Evolutionary conservation across 2,797 vertebrate genomes (phyloP), one percentile per base, ranked within the genome.

Genomic region (Petrocephalus sullivani): DNA sequence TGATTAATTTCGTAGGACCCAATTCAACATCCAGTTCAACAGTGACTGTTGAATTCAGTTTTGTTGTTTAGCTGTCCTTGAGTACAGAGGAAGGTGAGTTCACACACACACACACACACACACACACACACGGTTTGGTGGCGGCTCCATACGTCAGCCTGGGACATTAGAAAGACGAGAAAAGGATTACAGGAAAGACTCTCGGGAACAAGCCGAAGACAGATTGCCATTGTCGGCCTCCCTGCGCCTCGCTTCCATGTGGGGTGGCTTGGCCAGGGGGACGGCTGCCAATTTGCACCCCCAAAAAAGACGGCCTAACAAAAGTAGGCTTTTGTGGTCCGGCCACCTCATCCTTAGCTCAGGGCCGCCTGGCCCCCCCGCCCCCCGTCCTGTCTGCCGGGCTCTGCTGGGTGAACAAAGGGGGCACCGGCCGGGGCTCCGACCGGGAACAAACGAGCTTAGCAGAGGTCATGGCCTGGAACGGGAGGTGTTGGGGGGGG

Each of bases 391-490:
- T 92, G 90, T 92, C 92, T 87, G 85, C 78, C 71, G 83, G 88
- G 91, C 89, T 90, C 89, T 93, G 94, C 94, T 94, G 89, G 92
- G 92, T 94, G 93, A 92, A 93, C 87, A 88, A 61, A 53, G 49
- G 21, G 49, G 14, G 92, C 92, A 90, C 71, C 12, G 88, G 88
- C 94, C 94, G 92, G 91, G 95, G 94, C 91, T 94, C 93, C 94
- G 93, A 95, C 93, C 91, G 92, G 91, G 94, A 93, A 94, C 93
- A 95, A 94, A 95, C 93, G 91, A 94, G 94, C 94, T 95, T 94
- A 95, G 94, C 93, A 92, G 91, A 94, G 93, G 94, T 93, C 92
- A 94, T 91, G 92, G 91, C 91, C 37, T 46, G 78, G 21, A 33
- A 21, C 67, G n/a, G 19, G 46, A 83, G 93, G 91, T 92, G 92